Percentiles rank a stretch among this genome's conserved stretches.
Conservation (phyloP, 2,113 vertebrate species). For the Corydoras sp. region DNA sequence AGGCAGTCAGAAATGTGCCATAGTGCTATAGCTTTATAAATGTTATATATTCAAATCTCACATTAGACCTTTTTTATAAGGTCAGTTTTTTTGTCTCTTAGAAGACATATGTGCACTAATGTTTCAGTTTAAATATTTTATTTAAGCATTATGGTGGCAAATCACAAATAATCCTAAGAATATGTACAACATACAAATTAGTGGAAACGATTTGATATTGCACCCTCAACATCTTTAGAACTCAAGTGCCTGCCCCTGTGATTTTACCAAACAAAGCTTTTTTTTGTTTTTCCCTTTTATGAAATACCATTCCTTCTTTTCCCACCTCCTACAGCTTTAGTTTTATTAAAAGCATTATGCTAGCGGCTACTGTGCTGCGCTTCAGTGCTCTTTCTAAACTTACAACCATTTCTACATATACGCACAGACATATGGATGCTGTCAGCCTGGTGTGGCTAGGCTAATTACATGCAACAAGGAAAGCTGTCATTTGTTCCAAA, state of each 20-base stretch:
- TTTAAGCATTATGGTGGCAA: no score
- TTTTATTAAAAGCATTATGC: constrained; percentile 37
- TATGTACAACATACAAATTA: no score
- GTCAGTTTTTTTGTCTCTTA: no score
- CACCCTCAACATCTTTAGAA: constrained; percentile 12
- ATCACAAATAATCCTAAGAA: no score
- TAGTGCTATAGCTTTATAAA: no score
- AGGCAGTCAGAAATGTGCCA: no score
- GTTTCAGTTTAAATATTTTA: no score
- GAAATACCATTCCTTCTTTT: constrained; percentile 42
- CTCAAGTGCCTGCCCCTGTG: not conserved
- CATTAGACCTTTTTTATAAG: no score
- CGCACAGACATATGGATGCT: constrained; percentile 47
- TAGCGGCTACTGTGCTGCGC: constrained; percentile 31
- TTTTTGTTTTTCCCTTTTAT: constrained; percentile 36
- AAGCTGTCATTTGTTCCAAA: constrained; percentile 48
- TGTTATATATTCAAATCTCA: no score
- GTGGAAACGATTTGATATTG: no score
- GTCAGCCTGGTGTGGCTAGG: constrained; percentile 41
- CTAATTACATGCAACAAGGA: constrained; percentile 51
- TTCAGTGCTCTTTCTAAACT: constrained; percentile 40
- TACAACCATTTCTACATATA: constrained; percentile 23
- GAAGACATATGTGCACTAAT: no score
- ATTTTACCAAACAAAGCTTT: constrained; percentile 22
- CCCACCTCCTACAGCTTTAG: constrained; percentile 23